Evolutionary conservation across 2,888 invertebrate genomes (phyloP).

Genomic region (Acronicta aceris): DNA sequence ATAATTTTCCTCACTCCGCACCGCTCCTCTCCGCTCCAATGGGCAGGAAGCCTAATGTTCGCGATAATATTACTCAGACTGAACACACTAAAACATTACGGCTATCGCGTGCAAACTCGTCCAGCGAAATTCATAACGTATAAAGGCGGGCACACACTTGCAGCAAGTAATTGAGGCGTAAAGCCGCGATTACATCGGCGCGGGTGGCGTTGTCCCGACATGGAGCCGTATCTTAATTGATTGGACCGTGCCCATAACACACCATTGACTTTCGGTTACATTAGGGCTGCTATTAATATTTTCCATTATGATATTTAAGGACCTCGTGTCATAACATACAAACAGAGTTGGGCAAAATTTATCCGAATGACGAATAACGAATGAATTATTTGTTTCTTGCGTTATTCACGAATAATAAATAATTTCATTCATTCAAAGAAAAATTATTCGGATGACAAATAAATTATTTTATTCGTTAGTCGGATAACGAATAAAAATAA

Average conservation of each 20-base stretch:
- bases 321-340: constrained; percentile 16
- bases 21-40: neutral
- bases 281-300: constrained; percentile 65
- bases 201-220: constrained; percentile 63
- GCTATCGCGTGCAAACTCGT: constrained; percentile 37
- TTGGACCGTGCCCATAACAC: constrained; percentile 71
- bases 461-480: no score
- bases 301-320: constrained; percentile 25
- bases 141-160: constrained; percentile 54
- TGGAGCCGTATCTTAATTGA: constrained; percentile 67
- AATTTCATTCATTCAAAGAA: no score
- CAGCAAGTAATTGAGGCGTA: constrained; percentile 64
- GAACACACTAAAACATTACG: constrained; percentile 14
- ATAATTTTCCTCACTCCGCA: neutral
- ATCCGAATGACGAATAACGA: no score
- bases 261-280: constrained; percentile 64
- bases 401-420: no score
- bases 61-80: neutral
- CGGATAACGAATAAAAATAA: no score
- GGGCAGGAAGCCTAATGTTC: neutral
- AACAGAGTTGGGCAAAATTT: no score
- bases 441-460: no score
- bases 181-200: constrained; percentile 61
- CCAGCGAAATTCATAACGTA: constrained; percentile 38
- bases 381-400: no score